Evolutionary conservation across 2,888 invertebrate genomes (phyloP).

Genomic region (Lysandra bellargus): DNA sequence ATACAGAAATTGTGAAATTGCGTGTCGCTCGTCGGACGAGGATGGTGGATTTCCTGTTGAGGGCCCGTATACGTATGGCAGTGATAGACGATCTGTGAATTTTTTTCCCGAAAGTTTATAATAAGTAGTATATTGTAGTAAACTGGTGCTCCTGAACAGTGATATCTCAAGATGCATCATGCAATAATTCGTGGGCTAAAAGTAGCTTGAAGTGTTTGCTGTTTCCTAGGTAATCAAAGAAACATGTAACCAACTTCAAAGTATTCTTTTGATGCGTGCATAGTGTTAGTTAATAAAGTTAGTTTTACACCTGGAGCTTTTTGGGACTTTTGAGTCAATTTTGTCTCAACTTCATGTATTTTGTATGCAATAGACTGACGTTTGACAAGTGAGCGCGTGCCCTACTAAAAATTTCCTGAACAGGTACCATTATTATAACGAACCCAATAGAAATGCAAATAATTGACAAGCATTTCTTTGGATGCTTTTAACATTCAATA

Average conservation of each 20-base stretch:
- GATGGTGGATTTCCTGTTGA: not conserved
- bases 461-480: no score
- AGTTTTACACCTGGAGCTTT: not conserved
- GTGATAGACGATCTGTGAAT: not conserved
- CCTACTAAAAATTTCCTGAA: no score
- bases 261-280: not conserved
- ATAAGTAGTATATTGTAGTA: not conserved
- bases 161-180: constrained; percentile 1
- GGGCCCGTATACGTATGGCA: not conserved
- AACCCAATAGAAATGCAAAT: no score
- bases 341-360: no score
- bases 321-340: no score
- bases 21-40: no score
- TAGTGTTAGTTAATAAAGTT: not conserved
- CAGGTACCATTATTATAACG: no score
- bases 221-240: no score
- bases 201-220: no score
- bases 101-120: not conserved
- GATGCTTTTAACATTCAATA: no score
- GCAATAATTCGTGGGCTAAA: not conserved
- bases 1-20: not conserved
- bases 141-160: not conserved
- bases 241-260: not conserved
- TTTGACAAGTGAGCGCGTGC: no score
- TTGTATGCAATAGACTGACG: no score